Conservation (phyloP, 2,888 invertebrate species). For the Scaptomyza reducta region DNA sequence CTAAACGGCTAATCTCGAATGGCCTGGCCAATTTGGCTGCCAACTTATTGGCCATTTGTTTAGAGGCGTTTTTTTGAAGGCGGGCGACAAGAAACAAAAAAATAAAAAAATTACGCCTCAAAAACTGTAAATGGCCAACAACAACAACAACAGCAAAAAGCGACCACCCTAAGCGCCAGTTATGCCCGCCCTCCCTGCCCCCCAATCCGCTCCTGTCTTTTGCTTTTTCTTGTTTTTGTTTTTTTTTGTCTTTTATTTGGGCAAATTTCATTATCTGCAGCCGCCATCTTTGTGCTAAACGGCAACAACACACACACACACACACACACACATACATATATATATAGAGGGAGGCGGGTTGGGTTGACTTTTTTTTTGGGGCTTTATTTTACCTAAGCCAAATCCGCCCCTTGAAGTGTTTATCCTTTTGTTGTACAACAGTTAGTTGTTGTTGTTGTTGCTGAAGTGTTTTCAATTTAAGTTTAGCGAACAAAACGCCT, state of each 20-base stretch:
- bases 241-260: constrained; percentile 51
- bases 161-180: constrained; percentile 4
- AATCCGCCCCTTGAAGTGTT: constrained; percentile 81
- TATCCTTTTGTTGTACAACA: constrained; percentile 67
- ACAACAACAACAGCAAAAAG: constrained; percentile 33
- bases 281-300: constrained; percentile 80
- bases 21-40: constrained; percentile 61
- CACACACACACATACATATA: background rate
- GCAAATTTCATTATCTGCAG: constrained; percentile 73
- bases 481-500: constrained; percentile 83
- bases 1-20: constrained; percentile 71
- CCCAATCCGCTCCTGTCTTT: background rate
- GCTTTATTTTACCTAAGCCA: constrained; percentile 67
- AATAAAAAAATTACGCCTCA: constrained; percentile 66
- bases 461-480: constrained; percentile 84
- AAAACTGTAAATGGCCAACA: constrained; percentile 76
- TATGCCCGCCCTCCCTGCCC: background rate
- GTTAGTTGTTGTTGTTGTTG: constrained; percentile 31
- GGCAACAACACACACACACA: constrained; percentile 52
- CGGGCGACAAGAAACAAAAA: constrained; percentile 42
- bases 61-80: constrained; percentile 3
- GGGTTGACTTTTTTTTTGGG: constrained; percentile 20
- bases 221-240: constrained; percentile 15
- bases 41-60: constrained; percentile 68
- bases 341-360: background rate